Base-by-base conservation (phyloP, 2,797 vertebrate species). In the Distichodus sexfasciatus region DNA sequence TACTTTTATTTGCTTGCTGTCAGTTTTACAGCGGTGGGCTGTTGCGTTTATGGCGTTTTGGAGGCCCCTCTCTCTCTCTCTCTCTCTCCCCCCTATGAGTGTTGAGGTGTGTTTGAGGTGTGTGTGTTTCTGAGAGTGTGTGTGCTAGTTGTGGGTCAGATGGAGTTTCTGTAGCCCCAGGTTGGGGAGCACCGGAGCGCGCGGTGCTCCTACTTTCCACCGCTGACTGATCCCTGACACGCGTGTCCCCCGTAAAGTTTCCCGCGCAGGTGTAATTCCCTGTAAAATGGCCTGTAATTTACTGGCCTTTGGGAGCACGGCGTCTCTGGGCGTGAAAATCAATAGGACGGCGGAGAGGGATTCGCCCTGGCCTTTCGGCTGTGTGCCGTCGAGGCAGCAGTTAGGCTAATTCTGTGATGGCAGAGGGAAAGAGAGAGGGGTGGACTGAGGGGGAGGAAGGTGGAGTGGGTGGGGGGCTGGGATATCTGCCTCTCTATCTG, bases 261-360 rank as follows among this genome's bases (percentile, higher is more conserved):
- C 92, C 89, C 86, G 89, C 90, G 92, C 93, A 93, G 89, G 92
- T 95, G 92, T 94, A 94, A 95, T 96, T 96, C 92, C 75, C 88
- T 91, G 90, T 94, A 94, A 95, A 96, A 94, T 88, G 89, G 89
- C 91, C 91, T 89, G 68, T 93, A 91, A 94, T 94, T 94, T 92
- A 92, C 92, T 93, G 92, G 88, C 93, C 92, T 94, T 93, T 83
- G 90, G 90, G 90, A 92, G 85, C 82, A 82, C 84, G 53, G 66
- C 68, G 79, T 89, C 80, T 88, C 81, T 66, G 82, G 82, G 85
- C 76, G 84, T 88, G 83, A 86, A 90, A 91, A 91, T 92, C 90
- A 88, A 91, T 90, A 88, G 80, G 76, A 77, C 79, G 77, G 83
- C 15, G 76, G 71, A 81, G 77, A 86, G 82, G 78, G 81, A 86